These are phyloP conservation scores for Beaufortia kweichowensis DNA, from an alignment of 2,113 vertebrate genomes.

Conservation along the genomic window DNA sequence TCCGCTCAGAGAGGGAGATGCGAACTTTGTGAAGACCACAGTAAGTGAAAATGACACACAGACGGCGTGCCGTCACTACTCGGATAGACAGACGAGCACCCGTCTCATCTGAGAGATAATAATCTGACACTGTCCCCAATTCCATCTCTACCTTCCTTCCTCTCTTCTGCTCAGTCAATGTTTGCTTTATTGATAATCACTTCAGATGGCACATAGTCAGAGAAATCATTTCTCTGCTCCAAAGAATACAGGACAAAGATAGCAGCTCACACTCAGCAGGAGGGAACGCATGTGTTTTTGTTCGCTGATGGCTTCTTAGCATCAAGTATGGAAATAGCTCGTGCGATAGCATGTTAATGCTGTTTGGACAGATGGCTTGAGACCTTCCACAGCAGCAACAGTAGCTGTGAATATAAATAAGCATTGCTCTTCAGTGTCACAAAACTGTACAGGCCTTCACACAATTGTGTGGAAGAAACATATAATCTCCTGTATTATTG, in stretches of 20 bases:
- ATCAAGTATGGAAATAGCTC: constrained; percentile 64
- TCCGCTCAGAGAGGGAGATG: neutral
- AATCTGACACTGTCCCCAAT: constrained; percentile 58
- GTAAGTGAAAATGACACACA: constrained; percentile 55
- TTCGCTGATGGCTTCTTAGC: neutral
- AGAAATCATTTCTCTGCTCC: constrained; percentile 24
- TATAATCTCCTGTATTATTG: constrained; percentile 44
- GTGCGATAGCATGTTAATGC: constrained; percentile 59
- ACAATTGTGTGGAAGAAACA: constrained; percentile 7
- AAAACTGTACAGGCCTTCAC: neutral
- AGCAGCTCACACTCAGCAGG: neutral
- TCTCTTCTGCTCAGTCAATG: constrained; percentile 31
- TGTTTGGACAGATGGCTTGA: constrained; percentile 44
- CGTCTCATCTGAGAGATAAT: constrained; percentile 62
- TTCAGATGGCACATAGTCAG: constrained; percentile 42
- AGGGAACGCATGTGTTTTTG: neutral
- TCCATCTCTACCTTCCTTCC: constrained; percentile 18
- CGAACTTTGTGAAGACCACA: constrained; percentile 42
- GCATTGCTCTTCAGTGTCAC: constrained; percentile 17
- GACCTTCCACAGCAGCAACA: constrained; percentile 9
- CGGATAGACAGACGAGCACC: constrained; percentile 43
- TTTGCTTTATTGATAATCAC: constrained; percentile 42
- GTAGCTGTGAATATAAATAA: constrained; percentile 34
- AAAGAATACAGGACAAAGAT: neutral
- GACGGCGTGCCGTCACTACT: constrained; percentile 39